Evolutionary conservation across 2,797 vertebrate genomes (phyloP), one percentile per base, ranked within the genome.

Genomic region (Chlorospingus flavigularis): DNA sequence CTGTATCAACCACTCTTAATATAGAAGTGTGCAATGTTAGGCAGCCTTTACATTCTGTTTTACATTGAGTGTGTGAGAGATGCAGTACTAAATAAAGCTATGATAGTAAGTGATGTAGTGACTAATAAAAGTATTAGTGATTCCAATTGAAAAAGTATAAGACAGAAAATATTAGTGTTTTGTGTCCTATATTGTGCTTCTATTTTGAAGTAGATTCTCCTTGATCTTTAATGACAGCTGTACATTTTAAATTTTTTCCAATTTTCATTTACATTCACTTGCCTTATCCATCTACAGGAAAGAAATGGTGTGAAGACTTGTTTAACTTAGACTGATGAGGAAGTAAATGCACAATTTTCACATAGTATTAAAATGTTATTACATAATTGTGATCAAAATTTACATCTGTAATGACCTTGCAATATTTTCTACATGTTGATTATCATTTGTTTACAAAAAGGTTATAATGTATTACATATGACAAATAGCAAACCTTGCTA

Each of bases 51-150:
- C 8, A 19, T 55, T 40, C 25, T 16, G 7, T 75, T 79, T 86
- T 55, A 50, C 17, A 20, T 17, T 54, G 37, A 76, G 25, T 31
- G 11, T 16, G 24, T 54, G 47, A 62, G 6, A 61, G 6, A 70
- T 18, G 4, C 0, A 0, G 12, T 23, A 57, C 12, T 7, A 5
- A 51, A 51, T 10, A 57, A 43, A 63, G 42, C 15, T 57, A 31
- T 57, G 24, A 51, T 5, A 10, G 5, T 50, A 66, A 76, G 6
- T 57, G 18, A 68, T 39, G 3, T 21, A 75, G 16, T 20, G 35
- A 31, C 9, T 74, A 71, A 63, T 35, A 35, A 54, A 62, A 43
- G 14, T 37, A 35, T 39, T 70, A 73, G 6, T 47, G 33, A 65
- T 51, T 86, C 25, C 11, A 81, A 63, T 50, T 55, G 13, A 65